phyloP scores from a whole-genome alignment of 2,888 invertebrate species.

The Drosophila suboccidentalis region DNA sequence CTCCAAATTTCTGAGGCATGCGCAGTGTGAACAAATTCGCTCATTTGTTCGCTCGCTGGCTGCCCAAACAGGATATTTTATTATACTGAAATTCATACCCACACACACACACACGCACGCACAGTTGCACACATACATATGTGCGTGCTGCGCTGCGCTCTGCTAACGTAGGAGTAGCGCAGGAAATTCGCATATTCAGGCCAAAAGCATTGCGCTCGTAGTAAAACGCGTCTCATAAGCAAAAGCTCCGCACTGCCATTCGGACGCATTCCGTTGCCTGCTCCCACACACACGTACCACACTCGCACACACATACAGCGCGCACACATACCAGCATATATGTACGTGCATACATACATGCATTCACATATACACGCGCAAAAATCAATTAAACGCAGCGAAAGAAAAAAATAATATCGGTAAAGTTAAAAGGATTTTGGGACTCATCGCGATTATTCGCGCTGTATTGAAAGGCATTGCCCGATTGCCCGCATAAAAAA shows the following conservation, averaged over 20 bases:
- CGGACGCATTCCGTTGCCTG: conserved; percentile 82
- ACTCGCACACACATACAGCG: conserved; percentile 46
- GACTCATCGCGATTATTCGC: conserved; percentile 20
- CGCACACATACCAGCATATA: conserved; percentile 36
- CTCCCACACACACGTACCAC: conserved; percentile 48
- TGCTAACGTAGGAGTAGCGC: conserved; percentile 66
- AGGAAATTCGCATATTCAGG: conserved; percentile 79
- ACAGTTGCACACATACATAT: conserved; percentile 3
- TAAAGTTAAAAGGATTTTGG: conserved; percentile 29
- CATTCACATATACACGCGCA: conserved; percentile 66
- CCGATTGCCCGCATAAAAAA: conserved; percentile 14
- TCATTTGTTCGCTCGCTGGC: conserved; percentile 47
- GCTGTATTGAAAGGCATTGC: conserved; percentile 12
- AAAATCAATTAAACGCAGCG: conserved; percentile 72
- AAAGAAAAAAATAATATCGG: conserved; percentile 37
- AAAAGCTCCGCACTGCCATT: conserved; percentile 81
- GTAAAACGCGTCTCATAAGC: conserved; percentile 73
- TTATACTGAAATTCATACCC: conserved; percentile 82
- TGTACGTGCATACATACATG: conserved; percentile 39
- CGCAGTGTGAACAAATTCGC: conserved; percentile 44
- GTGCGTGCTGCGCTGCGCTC: conserved; percentile 46
- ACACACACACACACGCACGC: conserved; percentile 25
- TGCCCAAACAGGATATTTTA: conserved; percentile 82
- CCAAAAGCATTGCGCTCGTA: conserved; percentile 66
- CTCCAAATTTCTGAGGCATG: conserved; percentile 69